A percentile compares a stretch with the other conserved stretches of the same genome.
phyloP scores from a whole-genome alignment of 2,797 vertebrate species.

The Neosalanx taihuensis region DNA sequence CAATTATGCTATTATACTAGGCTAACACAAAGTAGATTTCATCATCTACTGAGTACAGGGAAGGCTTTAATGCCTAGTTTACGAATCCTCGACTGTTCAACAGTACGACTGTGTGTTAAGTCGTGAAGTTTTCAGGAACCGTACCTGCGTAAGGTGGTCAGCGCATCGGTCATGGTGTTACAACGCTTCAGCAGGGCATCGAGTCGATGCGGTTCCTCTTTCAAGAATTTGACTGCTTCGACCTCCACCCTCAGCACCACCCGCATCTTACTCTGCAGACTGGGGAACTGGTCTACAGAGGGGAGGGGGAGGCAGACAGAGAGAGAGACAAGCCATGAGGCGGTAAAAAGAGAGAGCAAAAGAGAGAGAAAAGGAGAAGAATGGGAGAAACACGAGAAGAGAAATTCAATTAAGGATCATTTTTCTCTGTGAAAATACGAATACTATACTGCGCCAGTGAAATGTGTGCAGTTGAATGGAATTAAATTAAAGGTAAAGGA shows the following conservation, averaged over 20 bases:
- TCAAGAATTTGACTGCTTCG: conserved; percentile 95
- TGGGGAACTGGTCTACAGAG: conserved; percentile 87
- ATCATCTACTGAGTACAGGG: no score
- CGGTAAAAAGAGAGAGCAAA: neutral
- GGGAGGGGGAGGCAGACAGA: neutral
- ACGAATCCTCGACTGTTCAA: no score
- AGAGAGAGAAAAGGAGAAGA: conserved; percentile 1
- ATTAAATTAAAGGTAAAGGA: neutral
- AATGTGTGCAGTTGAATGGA: neutral
- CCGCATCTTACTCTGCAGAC: conserved; percentile 96
- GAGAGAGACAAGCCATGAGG: neutral
- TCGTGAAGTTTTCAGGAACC: no score
- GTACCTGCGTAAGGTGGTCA: conserved; percentile 66
- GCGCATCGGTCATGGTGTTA: conserved; percentile 81
- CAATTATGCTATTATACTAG: no score
- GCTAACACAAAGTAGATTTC: neutral
- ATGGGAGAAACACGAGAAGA: neutral
- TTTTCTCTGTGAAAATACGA: neutral
- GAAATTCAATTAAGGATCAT: conserved; percentile 14
- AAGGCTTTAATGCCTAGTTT: no score
- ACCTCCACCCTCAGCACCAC: conserved; percentile 94
- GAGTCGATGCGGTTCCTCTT: conserved; percentile 91
- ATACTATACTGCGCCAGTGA: neutral
- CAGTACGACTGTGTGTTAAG: no score
- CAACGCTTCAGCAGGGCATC: conserved; percentile 92